These are phyloP conservation scores for Hippocampus mohnikei DNA, from an alignment of 2,113 vertebrate genomes.

Conservation along the genomic window DNA sequence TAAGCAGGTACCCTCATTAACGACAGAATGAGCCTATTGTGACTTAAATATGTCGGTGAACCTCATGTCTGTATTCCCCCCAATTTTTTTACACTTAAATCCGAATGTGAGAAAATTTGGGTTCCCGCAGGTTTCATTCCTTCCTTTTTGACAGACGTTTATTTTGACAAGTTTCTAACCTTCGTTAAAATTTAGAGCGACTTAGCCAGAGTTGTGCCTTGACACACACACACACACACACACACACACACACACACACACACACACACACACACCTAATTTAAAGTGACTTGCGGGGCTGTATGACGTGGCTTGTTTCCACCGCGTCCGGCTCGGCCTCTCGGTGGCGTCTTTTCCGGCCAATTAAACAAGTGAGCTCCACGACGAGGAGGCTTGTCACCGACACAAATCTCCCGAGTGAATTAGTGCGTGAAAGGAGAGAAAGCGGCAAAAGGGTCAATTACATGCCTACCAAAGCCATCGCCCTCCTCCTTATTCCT, in stretches of 20 bases:
- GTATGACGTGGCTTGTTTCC: not conserved
- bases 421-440: slow-evolving; percentile 8
- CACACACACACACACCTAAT: slow-evolving; percentile 1
- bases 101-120: not conserved
- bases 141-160: not conserved
- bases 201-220: not conserved
- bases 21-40: too few relatives aligned
- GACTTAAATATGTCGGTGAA: too few relatives aligned
- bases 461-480: not conserved
- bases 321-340: slow-evolving; percentile 1
- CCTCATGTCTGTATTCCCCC: not conserved
- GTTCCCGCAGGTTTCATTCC: not conserved
- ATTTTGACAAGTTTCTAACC: not conserved
- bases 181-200: not conserved
- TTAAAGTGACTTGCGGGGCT: not conserved
- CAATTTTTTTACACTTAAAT: not conserved
- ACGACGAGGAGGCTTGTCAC: slow-evolving; percentile 6
- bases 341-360: slow-evolving; percentile 8
- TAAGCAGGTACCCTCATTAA: too few relatives aligned
- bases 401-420: slow-evolving; percentile 1
- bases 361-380: slow-evolving; percentile 6
- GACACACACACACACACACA: too few relatives aligned
- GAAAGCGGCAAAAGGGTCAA: not conserved
- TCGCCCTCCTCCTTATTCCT: not conserved
- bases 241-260: too few relatives aligned